Evolutionary conservation across 2,888 invertebrate species (phyloP), one percentile per base, ranked within the genome.

Genomic region (Sicus ferrugineus): DNA sequence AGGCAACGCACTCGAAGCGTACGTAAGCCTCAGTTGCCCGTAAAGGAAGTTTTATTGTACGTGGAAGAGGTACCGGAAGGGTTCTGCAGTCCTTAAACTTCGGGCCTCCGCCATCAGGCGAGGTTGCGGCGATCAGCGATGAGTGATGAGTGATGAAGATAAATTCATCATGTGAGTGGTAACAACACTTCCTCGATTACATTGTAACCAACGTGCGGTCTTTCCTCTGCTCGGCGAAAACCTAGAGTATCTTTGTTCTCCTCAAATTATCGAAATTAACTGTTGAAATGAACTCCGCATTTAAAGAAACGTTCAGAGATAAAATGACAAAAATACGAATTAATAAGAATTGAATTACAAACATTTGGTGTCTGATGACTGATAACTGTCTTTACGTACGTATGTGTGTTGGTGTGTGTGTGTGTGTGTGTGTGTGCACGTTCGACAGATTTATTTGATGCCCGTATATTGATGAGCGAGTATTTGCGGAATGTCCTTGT

Each of bases 101-200:
- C 23, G 23, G 4, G 0, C 50, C 1, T 50, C 50, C 23, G 11
- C 21, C 50, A 0, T 23, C 4, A 21, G 50, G n/a, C n/a, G n/a
- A n/a, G 21, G 23, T 19, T 50, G 50, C 21, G 23, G 19, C n/a
- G n/a, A n/a, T n/a, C 50, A 23, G 50, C 11, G 38, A 34, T 34
- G n/a, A n/a, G 38, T 21, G 50, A 50, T n/a, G 7, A 56, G 28
- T 28, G n/a, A 30, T 31, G 58, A 31, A 19, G 59, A 59, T 59
- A 59, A 59, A 59, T 59, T 23, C 59, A 34, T 34, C 59, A 59
- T 21, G 6, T 38, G 34, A 34, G 38, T 59, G 19, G 34, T 3
- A 34, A 34, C 2, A 31, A 38, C 59, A 34, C 23, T 34, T 59
- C 21, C 34, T 38, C 16, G 38, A 21, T 16, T 59, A 34, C n/a